phyloP scores from a whole-genome alignment of 2,797 vertebrate genomes.

The Lepilemur septentrionalis region DNA sequence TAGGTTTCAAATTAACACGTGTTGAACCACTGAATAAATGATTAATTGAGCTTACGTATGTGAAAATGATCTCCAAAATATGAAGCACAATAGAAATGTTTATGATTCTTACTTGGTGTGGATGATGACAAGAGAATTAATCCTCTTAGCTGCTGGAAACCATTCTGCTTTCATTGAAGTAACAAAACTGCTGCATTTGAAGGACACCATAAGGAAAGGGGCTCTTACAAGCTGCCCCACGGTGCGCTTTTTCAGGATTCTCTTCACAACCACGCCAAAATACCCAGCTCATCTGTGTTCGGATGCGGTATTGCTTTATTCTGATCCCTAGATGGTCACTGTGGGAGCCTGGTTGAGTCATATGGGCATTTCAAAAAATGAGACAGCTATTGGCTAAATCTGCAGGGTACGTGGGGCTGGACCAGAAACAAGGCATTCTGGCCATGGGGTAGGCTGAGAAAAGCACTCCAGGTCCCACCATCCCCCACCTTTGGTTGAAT shows the following conservation, averaged over 20 bases:
- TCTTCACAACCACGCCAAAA: slow-evolving; percentile 25
- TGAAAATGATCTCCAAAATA: slow-evolving; percentile 45
- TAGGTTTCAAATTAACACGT: slow-evolving; percentile 24
- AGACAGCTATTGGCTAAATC: slow-evolving; percentile 33
- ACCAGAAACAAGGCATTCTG: neutral
- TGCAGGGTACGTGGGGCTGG: slow-evolving; percentile 20
- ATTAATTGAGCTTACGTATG: slow-evolving; percentile 25
- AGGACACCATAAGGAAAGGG: slow-evolving; percentile 41
- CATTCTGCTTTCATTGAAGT: slow-evolving; percentile 45
- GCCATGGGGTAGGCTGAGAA: slow-evolving; percentile 7
- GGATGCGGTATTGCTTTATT: neutral
- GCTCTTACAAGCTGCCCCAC: slow-evolving; percentile 62
- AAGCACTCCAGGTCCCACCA: neutral
- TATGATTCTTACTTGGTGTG: neutral
- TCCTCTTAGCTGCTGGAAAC: slow-evolving; percentile 67
- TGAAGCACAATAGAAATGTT: neutral
- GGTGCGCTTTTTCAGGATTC: slow-evolving; percentile 35
- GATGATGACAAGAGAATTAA: slow-evolving; percentile 41
- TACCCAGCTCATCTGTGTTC: slow-evolving; percentile 2
- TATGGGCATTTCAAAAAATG: slow-evolving; percentile 11
- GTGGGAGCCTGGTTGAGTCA: slow-evolving; percentile 53
- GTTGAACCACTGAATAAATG: neutral
- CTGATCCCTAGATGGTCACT: slow-evolving; percentile 31
- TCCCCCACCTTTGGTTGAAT: slow-evolving; percentile 41
- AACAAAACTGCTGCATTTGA: slow-evolving; percentile 57